These are phyloP conservation scores for Ommatoiulus sabulosus DNA, from an alignment of 2,888 invertebrate species.

Conservation along the genomic window DNA sequence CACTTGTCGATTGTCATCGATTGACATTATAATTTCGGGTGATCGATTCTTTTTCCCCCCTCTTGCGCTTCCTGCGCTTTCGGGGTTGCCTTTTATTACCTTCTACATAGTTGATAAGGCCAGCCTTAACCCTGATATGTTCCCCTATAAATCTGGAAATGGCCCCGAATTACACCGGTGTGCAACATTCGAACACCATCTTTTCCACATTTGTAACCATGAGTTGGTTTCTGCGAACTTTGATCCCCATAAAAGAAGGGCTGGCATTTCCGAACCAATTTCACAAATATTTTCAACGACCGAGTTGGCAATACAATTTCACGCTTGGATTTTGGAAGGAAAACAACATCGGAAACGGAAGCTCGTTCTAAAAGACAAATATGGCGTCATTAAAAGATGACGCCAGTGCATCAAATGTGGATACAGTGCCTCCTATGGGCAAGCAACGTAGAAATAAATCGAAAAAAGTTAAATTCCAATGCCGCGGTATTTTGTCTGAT, in stretches of 20 bases:
- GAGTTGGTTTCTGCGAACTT: background rate
- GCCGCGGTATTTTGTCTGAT: too few species aligned
- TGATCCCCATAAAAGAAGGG: constrained; percentile 34
- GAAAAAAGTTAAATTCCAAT: too few species aligned
- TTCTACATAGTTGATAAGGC: constrained; percentile 18
- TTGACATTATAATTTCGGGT: constrained; percentile 27
- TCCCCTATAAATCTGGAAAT: constrained; percentile 16
- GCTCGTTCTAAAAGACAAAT: too few species aligned
- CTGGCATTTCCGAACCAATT: background rate
- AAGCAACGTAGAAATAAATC: too few species aligned
- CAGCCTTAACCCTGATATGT: constrained; percentile 27
- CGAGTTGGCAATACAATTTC: background rate
- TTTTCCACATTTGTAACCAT: constrained; percentile 18
- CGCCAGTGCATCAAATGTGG: too few species aligned
- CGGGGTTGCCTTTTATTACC: constrained; percentile 34
- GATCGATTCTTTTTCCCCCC: constrained; percentile 15
- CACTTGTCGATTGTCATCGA: constrained; percentile 34
- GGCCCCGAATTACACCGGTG: constrained; percentile 5
- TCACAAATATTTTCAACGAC: background rate
- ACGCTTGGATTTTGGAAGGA: background rate
- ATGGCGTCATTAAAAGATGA: too few species aligned
- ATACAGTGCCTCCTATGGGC: too few species aligned
- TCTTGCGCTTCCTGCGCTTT: constrained; percentile 11
- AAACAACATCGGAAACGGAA: background rate
- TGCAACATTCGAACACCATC: constrained; percentile 11